Base-by-base conservation (phyloP, 1,140 invertebrate species). In the Colletes latitarsis region DNA sequence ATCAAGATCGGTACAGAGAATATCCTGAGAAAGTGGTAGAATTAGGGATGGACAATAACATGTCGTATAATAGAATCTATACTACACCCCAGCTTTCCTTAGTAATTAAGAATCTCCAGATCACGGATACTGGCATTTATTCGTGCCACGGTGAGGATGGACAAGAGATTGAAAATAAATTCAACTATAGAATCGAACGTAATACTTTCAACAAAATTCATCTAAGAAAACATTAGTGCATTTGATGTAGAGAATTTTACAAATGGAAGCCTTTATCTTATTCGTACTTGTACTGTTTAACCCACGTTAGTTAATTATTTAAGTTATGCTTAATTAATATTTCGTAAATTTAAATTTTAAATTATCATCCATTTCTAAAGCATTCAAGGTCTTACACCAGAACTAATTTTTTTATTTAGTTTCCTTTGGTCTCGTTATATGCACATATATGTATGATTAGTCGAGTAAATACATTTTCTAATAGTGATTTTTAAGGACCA, bases 121-220 rank as follows among this genome's bases (percentile, higher is more conserved):
- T 58, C 0, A 66, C 82, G 8, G 94, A 95, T 77, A 81, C 89
- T 17, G 94, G 94, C 0, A 89, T 94, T 82, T 95, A 95, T 90
- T 93, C 90, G 49, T 95, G 94, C 79, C 91, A 93, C 62, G 91
- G 93, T 15, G 76, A 89, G n/a, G 84, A 93, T 49, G 93, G 91
- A 6, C 84, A 93, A 76, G 91, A 94, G 70, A 49, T 60, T n/a
- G 90, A 93, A 72, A 90, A 94, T 43, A 94, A 94, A 88, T 94
- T 90, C 76, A 94, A 94, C 88, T 95, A 94, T 72, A 93, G 92
- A 68, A 79, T 95, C 12, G 94, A 94, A 88, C 89, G 93, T 94
- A 90, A 88, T 30, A 39, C 0, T 52, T 53, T 66, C 68, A 88
- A 89, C 81, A 46, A 88, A 90, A 72, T 39, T 30, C 30, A 30